These are phyloP conservation scores for Lottia scabra DNA, from an alignment of 2,888 invertebrate species.

Conservation along the genomic window DNA sequence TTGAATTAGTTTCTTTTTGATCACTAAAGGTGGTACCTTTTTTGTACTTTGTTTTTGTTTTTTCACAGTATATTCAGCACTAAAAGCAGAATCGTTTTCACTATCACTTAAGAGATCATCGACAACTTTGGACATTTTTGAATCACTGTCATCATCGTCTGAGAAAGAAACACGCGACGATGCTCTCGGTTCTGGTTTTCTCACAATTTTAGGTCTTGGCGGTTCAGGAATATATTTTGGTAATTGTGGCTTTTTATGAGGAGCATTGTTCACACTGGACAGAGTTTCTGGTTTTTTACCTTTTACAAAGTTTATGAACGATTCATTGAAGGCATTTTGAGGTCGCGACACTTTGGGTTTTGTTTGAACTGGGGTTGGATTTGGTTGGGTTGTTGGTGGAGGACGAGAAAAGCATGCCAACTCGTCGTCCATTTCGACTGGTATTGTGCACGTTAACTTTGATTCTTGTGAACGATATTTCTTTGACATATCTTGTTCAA, in stretches of 20 bases:
- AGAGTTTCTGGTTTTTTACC: constrained; percentile 66
- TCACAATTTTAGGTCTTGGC: constrained; percentile 40
- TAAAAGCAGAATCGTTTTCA: constrained; percentile 37
- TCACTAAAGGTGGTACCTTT: constrained; percentile 14
- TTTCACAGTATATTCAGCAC: constrained; percentile 6
- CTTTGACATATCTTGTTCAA: constrained; percentile 29
- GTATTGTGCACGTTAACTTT: constrained; percentile 31
- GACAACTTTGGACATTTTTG: constrained; percentile 40
- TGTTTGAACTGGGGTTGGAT: neutral
- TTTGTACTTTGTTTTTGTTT: constrained; percentile 10
- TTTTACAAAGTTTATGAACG: constrained; percentile 62
- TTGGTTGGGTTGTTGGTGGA: constrained; percentile 21
- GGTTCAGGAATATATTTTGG: constrained; percentile 66
- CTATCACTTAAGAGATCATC: constrained; percentile 43
- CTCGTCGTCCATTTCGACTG: constrained; percentile 58
- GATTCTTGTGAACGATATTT: constrained; percentile 21
- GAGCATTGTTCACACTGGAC: constrained; percentile 60
- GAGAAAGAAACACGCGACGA: constrained; percentile 43
- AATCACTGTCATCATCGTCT: constrained; percentile 43
- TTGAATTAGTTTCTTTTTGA: constrained; percentile 5
- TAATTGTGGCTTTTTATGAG: constrained; percentile 56
- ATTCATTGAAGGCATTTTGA: constrained; percentile 49
- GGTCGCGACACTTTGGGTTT: neutral
- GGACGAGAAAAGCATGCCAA: constrained; percentile 52
- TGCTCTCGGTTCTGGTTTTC: constrained; percentile 24